A percentile compares a stretch with the other conserved stretches of the same genome.
Conservation (phyloP, 2,797 vertebrate genomes). For the Glossophaga mutica region DNA sequence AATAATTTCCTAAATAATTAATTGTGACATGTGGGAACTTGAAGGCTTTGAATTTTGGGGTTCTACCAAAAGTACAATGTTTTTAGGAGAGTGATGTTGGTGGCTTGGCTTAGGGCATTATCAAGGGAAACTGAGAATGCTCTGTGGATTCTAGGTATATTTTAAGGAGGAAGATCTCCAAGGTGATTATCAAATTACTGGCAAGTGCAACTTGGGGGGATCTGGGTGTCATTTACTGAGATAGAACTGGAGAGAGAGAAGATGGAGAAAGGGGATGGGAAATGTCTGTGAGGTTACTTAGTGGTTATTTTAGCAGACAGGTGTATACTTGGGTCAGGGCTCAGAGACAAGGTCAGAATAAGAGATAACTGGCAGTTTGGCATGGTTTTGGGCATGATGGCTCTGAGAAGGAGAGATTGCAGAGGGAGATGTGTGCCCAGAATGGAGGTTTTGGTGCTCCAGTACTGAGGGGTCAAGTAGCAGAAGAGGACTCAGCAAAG, state of each 20-base stretch:
- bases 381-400: not conserved
- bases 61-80: not conserved
- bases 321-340: not conserved
- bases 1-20: not conserved
- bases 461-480: not conserved
- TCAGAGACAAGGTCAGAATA: not conserved
- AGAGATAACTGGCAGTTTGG: not conserved
- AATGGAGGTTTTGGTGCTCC: not conserved
- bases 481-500: not conserved
- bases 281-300: not conserved
- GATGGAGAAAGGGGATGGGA: constrained; percentile 20
- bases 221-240: constrained; percentile 39
- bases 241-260: not conserved
- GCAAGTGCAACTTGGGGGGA: not conserved
- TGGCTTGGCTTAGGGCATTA: not conserved
- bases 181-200: constrained; percentile 41
- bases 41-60: not conserved
- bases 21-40: not conserved
- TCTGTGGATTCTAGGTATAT: not conserved
- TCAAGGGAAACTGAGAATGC: not conserved
- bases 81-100: not conserved
- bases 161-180: not conserved
- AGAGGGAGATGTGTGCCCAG: not conserved
- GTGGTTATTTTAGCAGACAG: constrained; percentile 28
- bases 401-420: not conserved